These are phyloP conservation scores for Rotaria macrura DNA, from an alignment of 2,888 invertebrate genomes.

Conservation along the genomic window DNA sequence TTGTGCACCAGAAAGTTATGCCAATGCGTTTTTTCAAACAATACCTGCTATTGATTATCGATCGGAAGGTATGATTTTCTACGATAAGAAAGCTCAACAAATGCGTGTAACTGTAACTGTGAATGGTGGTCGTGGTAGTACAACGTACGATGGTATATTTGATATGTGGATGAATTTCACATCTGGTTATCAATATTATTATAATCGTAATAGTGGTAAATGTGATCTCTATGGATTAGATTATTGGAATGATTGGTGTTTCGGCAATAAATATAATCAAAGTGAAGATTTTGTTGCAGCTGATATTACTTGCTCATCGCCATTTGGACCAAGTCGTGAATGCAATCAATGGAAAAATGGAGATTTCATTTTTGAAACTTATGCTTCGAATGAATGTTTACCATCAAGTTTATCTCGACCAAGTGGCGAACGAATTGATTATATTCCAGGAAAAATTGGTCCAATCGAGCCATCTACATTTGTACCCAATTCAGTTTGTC, in stretches of 20 bases:
- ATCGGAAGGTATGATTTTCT: not conserved
- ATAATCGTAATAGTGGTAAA: not conserved
- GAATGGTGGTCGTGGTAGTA: not conserved
- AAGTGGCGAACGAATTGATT: not conserved
- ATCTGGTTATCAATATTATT: constrained; percentile 4
- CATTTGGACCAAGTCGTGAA: not conserved
- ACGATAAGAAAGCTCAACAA: not conserved
- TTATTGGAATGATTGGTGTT: constrained; percentile 22
- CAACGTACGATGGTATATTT: not conserved
- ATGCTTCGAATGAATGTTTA: not conserved
- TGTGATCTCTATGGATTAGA: constrained; percentile 15
- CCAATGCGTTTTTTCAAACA: not conserved
- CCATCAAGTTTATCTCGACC: not conserved
- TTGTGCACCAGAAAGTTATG: not conserved
- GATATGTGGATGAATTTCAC: constrained; percentile 21
- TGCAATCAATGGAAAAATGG: constrained; percentile 12
- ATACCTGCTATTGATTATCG: not conserved
- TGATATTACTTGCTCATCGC: not conserved
- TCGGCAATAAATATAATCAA: constrained; percentile 17
- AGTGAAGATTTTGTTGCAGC: constrained; percentile 17
- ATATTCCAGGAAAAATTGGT: not conserved
- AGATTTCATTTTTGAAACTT: constrained; percentile 2
- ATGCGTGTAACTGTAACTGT: not conserved
- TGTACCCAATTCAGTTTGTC: not conserved
- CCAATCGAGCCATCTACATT: not conserved